phyloP scores from a whole-genome alignment of 2,888 invertebrate genomes.

The Hypolimnas misippus region DNA sequence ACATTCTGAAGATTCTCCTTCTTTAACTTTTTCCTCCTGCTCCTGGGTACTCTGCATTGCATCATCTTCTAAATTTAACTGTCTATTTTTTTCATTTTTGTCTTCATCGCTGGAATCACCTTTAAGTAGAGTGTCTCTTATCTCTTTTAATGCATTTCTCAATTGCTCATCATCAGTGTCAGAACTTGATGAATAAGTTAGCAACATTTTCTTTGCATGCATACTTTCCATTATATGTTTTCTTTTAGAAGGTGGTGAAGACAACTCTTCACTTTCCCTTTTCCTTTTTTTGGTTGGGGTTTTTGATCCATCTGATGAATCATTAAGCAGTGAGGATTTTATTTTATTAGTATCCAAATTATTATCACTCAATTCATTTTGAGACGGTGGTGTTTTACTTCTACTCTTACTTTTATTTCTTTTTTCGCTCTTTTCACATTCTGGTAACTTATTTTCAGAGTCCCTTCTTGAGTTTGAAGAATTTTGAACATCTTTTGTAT shows the following conservation, averaged over 20 bases:
- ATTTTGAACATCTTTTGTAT: slow-evolving; percentile 22
- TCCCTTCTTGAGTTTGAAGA: background rate
- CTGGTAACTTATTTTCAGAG: slow-evolving; percentile 15
- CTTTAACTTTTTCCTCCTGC: background rate
- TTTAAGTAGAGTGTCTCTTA: slow-evolving; percentile 57
- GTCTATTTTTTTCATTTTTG: slow-evolving; percentile 27
- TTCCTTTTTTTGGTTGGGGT: slow-evolving; percentile 44
- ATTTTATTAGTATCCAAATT: slow-evolving; percentile 37
- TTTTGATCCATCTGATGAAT: slow-evolving; percentile 49
- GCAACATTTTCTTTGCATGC: slow-evolving; percentile 66
- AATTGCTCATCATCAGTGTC: slow-evolving; percentile 68
- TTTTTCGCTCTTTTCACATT: slow-evolving; percentile 20
- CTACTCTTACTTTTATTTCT: slow-evolving; percentile 10
- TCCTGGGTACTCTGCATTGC: slow-evolving; percentile 12
- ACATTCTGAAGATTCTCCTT: slow-evolving; percentile 17
- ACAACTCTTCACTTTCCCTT: slow-evolving; percentile 39
- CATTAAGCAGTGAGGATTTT: slow-evolving; percentile 47
- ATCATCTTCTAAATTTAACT: slow-evolving; percentile 51
- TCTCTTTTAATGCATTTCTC: slow-evolving; percentile 53
- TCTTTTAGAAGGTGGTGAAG: slow-evolving; percentile 53
- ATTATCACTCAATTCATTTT: slow-evolving; percentile 7
- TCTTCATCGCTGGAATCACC: slow-evolving; percentile 53
- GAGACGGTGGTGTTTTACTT: slow-evolving; percentile 26
- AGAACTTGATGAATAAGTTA: slow-evolving; percentile 68
- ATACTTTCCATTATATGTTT: slow-evolving; percentile 64